Base-by-base conservation (phyloP, 2,113 vertebrate species). In the Calidris pygmaea region DNA sequence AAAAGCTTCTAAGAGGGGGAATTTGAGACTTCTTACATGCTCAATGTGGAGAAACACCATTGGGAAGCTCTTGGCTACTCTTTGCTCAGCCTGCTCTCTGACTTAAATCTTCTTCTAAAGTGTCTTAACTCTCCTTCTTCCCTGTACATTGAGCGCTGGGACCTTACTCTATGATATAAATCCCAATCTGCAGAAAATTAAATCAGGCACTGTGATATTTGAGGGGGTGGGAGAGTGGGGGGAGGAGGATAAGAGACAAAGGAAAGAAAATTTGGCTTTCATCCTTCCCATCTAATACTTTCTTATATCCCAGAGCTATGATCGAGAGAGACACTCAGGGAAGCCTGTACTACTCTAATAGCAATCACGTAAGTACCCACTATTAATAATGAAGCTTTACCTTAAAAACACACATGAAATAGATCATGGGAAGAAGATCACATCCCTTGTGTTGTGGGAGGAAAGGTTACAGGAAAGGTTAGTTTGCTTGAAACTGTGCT, bases 331-430 rank as follows among this genome's bases (percentile, higher is more conserved):
- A 39, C 16, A 35, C 16, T 35, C 30, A 47, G 19, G n/a, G 18
- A 82, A 82, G 8, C 3, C 10, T 12, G 4, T 8, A 11, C 7
- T 34, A 6, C 10, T 73, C 5, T n/a, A 55, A 50, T 3, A 58
- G 9, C 19, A 74, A 71, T 17, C 13, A 29, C 0, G 0, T 32
- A 66, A 62, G 4, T 32, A 47, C 5, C 3, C 35, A 66, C 4
- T 47, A 45, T 9, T 39, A 50, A 22, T 35, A 39, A 53, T 8
- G 24, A 66, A 3, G 2, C 11, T 88, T 76, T 41, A n/a, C 4
- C 21, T 87, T 58, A 60, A 73, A 85, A 63, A 1, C 5, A 37
- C 14, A 4, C 12, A 6, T 37, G 10, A 75, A 90, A 63, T 23
- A 56, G 27, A 15, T 14, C 1, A 0, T 24, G 30, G 17, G 17